Percentiles rank a stretch among this genome's conserved stretches.
Conservation (phyloP, 2,113 vertebrate species). For the Tychaedon coryphoeus region DNA sequence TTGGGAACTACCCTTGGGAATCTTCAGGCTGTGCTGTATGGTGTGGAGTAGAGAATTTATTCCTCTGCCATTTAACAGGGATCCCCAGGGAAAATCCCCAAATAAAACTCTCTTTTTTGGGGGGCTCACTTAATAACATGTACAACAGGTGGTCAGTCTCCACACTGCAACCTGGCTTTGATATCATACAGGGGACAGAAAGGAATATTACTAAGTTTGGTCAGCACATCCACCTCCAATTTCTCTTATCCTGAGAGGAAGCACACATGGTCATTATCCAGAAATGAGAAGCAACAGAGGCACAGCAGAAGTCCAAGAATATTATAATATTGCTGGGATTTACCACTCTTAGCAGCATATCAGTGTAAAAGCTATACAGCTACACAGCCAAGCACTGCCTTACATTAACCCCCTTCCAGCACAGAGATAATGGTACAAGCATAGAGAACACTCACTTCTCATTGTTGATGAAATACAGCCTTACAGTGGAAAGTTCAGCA, state of each 20-base stretch:
- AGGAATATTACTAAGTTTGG: not conserved
- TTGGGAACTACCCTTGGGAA: not conserved
- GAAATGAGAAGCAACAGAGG: not conserved
- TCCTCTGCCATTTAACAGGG: not conserved
- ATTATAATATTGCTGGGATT: not conserved
- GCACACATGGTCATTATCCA: not conserved
- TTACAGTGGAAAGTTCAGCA: not conserved
- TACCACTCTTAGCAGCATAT: not conserved
- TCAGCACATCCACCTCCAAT: not conserved
- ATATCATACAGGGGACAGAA: not conserved
- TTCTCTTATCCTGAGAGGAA: not conserved
- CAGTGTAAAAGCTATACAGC: not conserved
- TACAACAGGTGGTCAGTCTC: not conserved
- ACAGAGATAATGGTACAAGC: not conserved
- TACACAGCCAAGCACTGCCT: not conserved
- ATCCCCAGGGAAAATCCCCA: not conserved
- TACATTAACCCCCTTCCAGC: not conserved
- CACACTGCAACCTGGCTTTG: not conserved
- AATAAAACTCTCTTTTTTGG: not conserved
- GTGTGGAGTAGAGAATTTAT: not conserved
- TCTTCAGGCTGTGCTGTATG: not conserved
- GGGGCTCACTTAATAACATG: not conserved
- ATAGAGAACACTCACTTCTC: not conserved
- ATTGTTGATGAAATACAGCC: fast-evolving
- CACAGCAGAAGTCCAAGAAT: not conserved